These are phyloP conservation scores for Daubentonia madagascariensis DNA, from an alignment of 2,113 vertebrate genomes.

Conservation along the genomic window DNA sequence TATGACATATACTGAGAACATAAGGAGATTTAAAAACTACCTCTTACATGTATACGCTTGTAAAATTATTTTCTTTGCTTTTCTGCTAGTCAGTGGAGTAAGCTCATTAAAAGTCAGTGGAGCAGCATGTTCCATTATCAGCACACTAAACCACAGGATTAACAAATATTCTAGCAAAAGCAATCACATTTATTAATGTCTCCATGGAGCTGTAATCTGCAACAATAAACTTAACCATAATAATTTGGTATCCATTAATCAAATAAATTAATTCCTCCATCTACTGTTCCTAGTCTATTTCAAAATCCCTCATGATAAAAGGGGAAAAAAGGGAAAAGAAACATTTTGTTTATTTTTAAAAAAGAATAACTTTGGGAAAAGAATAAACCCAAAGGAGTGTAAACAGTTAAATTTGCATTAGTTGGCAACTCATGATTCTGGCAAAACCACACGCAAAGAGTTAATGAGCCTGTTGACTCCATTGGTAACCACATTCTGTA, in stretches of 20 bases:
- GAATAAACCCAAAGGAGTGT: not conserved
- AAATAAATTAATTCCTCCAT: constrained; percentile 23
- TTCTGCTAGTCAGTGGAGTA: not conserved
- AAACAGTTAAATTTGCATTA: constrained; percentile 22
- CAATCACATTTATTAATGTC: constrained; percentile 58
- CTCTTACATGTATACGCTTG: not conserved
- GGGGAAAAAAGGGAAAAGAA: not conserved
- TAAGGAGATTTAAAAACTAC: not conserved
- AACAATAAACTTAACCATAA: constrained; percentile 49
- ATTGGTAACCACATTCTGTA: not conserved
- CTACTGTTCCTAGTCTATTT: not conserved
- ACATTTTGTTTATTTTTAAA: not conserved
- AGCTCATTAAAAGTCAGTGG: constrained; percentile 18
- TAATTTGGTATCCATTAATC: constrained; percentile 50
- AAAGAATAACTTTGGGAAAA: not conserved
- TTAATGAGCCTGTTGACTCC: not conserved
- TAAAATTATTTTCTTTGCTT: constrained; percentile 39
- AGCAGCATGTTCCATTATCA: constrained; percentile 24
- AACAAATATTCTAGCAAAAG: constrained; percentile 53
- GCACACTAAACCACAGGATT: constrained; percentile 53
- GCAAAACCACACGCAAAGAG: not conserved
- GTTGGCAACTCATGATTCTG: not conserved
- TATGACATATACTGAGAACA: not conserved
- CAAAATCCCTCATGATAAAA: not conserved
- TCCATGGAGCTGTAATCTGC: constrained; percentile 9